A percentile compares a stretch with the other conserved stretches of the same genome.
Evolutionary conservation across 2,888 invertebrate genomes (phyloP).

Genomic region (Galeopsomyia nigrocyanea): DNA sequence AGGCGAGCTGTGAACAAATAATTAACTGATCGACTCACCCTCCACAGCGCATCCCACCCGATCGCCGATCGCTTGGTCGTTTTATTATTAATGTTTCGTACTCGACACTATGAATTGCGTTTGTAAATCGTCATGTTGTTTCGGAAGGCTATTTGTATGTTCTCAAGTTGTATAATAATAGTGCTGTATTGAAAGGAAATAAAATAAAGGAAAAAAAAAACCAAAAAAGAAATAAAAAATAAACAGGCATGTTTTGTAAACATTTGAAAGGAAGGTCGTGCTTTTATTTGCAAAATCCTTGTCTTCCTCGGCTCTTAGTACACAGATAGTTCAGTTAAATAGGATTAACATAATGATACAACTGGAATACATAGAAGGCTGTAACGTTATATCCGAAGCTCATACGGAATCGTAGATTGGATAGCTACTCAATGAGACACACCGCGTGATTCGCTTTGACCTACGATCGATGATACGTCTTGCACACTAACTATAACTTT

Average conservation of each 20-base stretch:
- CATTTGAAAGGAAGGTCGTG: conserved; percentile 54
- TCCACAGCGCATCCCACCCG: conserved; percentile 8
- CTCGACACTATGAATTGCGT: conserved; percentile 60
- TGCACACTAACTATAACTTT: too few relatives aligned
- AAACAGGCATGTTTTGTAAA: conserved; percentile 60
- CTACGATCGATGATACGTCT: too few relatives aligned
- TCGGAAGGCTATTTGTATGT: conserved; percentile 61
- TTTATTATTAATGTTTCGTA: conserved; percentile 53
- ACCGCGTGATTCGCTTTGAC: too few relatives aligned
- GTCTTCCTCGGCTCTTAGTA: too few relatives aligned
- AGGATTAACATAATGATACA: too few relatives aligned
- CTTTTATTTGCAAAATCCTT: conserved; percentile 32
- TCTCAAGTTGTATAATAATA: conserved; percentile 63
- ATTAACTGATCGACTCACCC: neutral
- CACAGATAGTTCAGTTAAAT: too few relatives aligned
- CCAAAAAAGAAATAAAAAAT: conserved; percentile 8
- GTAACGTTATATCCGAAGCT: neutral
- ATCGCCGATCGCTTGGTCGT: conserved; percentile 48
- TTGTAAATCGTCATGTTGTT: conserved; percentile 61
- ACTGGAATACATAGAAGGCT: too few relatives aligned
- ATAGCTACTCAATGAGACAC: too few relatives aligned
- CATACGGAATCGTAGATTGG: too few relatives aligned
- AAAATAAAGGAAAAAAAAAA: too few relatives aligned
- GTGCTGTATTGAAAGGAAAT: conserved; percentile 57
- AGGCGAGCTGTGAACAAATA: conserved; percentile 20